Evolutionary conservation across 2,888 invertebrate species (phyloP).

Genomic region (Globia sparganii): DNA sequence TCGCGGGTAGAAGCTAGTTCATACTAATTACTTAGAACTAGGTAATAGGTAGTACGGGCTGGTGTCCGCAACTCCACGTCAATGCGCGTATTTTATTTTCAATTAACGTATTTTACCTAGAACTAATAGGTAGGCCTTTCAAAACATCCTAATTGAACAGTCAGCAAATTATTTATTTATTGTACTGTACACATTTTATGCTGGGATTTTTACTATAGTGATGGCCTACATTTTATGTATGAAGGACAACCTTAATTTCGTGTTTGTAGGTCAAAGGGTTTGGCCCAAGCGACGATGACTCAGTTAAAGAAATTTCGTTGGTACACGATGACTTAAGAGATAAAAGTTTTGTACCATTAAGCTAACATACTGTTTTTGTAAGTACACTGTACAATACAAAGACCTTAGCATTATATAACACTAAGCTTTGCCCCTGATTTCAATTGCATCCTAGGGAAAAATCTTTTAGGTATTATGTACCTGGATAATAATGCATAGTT

Average conservation of each 20-base stretch:
- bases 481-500: neutral
- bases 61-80: too few species aligned
- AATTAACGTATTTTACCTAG: too few species aligned
- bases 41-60: too few species aligned
- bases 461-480: neutral
- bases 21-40: too few species aligned
- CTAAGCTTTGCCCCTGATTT: neutral
- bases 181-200: slow-evolving; percentile 20
- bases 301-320: slow-evolving; percentile 23
- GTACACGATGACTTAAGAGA: neutral
- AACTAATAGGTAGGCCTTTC: neutral
- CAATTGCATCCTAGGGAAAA: neutral
- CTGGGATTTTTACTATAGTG: slow-evolving; percentile 45
- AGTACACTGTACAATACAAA: too few species aligned
- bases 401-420: neutral
- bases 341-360: neutral
- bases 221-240: slow-evolving; percentile 43
- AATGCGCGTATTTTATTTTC: too few species aligned
- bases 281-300: slow-evolving; percentile 54
- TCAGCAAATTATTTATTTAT: slow-evolving; percentile 33
- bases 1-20: too few species aligned
- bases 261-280: slow-evolving; percentile 66
- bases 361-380: slow-evolving; percentile 16
- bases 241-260: slow-evolving; percentile 51
- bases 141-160: slow-evolving; percentile 3